A percentile compares a stretch with the other conserved stretches of the same genome.
phyloP scores from a whole-genome alignment of 2,797 vertebrate species.

The Capromys pilorides region DNA sequence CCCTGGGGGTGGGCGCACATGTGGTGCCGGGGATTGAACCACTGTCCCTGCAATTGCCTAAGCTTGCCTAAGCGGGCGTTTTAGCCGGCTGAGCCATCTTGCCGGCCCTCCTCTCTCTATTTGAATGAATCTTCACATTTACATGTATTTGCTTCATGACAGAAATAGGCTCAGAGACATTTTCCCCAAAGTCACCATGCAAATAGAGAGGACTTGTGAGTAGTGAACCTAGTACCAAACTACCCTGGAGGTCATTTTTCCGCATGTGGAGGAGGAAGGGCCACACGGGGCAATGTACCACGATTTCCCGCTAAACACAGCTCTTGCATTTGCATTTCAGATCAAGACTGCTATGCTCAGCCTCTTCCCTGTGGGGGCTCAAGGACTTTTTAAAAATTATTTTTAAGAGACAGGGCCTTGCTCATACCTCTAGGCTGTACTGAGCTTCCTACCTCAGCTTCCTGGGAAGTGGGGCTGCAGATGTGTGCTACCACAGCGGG shows the following conservation, averaged over 20 bases:
- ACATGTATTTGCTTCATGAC: not conserved
- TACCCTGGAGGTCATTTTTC: not conserved
- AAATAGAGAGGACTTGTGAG: fast-evolving
- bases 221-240: not conserved
- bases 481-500: not conserved
- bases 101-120: too few species aligned
- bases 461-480: not conserved
- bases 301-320: not conserved
- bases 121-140: not conserved
- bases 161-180: not conserved
- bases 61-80: too few species aligned
- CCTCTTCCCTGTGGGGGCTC: not conserved
- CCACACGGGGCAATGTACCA: not conserved
- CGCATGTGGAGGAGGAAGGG: not conserved
- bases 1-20: too few species aligned
- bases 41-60: too few species aligned
- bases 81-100: too few species aligned
- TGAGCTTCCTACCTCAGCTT: not conserved
- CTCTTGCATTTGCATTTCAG: not conserved
- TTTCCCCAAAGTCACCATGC: not conserved
- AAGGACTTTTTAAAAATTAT: not conserved
- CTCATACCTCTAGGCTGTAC: not conserved
- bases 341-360: not conserved
- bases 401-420: not conserved
- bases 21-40: too few species aligned